These are phyloP conservation scores for Gephyroberyx darwinii DNA, from an alignment of 2,797 vertebrate species.

Conservation along the genomic window DNA sequence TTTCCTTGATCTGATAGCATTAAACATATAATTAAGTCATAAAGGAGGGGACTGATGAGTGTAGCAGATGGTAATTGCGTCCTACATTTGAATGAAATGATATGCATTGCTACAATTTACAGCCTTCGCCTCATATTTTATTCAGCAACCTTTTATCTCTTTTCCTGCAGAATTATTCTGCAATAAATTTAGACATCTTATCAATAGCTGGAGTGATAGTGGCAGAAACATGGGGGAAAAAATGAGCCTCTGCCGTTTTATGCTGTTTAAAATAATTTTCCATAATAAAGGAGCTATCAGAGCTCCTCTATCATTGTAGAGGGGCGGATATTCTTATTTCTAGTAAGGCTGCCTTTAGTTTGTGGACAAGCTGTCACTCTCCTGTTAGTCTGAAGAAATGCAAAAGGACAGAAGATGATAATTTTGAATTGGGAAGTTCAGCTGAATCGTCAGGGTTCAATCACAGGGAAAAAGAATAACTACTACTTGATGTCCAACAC, in stretches of 20 bases:
- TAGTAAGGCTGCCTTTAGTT: conserved; percentile 68
- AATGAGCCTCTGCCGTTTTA: conserved; percentile 91
- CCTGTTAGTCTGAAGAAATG: conserved; percentile 65
- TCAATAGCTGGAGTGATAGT: conserved; percentile 98
- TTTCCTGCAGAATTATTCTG: conserved; percentile 99
- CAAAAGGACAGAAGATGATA: conserved; percentile 52
- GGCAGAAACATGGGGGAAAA: conserved; percentile 87
- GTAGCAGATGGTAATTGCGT: conserved; percentile 99
- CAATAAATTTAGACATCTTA: conserved; percentile 99
- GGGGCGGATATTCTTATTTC: conserved; percentile 71
- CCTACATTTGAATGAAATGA: conserved; percentile 99
- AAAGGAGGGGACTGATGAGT: conserved; percentile 99
- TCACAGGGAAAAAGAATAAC: conserved; percentile 9
- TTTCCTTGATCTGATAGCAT: conserved; percentile 99
- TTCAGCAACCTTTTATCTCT: conserved; percentile 99
- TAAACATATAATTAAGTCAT: conserved; percentile 99
- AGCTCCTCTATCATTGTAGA: conserved; percentile 79
- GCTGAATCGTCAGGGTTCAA: conserved; percentile 29
- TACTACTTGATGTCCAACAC: too few relatives aligned
- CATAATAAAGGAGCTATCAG: conserved; percentile 96
- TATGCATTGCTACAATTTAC: conserved; percentile 99
- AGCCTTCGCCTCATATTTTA: conserved; percentile 99
- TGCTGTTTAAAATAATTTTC: conserved; percentile 94
- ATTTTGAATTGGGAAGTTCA: conserved; percentile 53
- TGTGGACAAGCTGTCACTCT: conserved; percentile 79